phyloP scores from a whole-genome alignment of 2,797 vertebrate species.

The Tapera naevia region DNA sequence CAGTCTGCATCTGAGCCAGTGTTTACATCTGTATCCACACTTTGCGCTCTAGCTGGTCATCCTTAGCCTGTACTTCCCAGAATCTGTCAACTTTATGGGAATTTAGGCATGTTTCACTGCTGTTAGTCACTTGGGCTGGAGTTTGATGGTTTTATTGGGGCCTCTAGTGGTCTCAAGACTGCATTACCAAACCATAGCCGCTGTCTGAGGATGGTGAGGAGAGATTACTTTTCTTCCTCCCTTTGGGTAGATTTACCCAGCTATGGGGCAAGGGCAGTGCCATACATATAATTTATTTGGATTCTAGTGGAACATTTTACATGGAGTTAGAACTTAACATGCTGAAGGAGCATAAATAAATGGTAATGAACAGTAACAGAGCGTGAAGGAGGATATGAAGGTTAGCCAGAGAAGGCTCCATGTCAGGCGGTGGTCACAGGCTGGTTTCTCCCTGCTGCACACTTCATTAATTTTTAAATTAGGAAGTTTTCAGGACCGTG shows the following conservation, averaged over 20 bases:
- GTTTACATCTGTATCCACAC: neutral
- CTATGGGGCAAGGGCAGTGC: neutral
- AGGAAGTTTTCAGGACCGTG: neutral
- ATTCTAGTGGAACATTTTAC: neutral
- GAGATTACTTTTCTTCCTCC: neutral
- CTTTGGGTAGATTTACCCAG: neutral
- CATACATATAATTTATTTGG: neutral
- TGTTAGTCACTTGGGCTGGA: neutral
- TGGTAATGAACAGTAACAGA: conserved; percentile 1
- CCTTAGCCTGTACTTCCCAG: neutral
- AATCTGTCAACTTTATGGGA: neutral
- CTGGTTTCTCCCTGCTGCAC: neutral
- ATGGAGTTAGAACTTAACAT: neutral
- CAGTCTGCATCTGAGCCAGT: neutral
- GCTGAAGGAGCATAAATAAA: conserved; percentile 19
- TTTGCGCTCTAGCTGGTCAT: neutral
- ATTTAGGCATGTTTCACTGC: neutral
- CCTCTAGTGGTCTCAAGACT: conserved; percentile 51
- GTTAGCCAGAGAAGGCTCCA: neutral
- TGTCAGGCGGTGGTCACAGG: neutral
- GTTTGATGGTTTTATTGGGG: conserved; percentile 43
- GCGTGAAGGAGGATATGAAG: conserved; percentile 40
- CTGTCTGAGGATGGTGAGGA: neutral
- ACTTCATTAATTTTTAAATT: neutral
- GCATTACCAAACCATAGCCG: neutral